Percentiles rank a stretch among this genome's conserved stretches.
Conservation (phyloP, 2,888 invertebrate genomes). For the Chymomyza fuscimana region DNA sequence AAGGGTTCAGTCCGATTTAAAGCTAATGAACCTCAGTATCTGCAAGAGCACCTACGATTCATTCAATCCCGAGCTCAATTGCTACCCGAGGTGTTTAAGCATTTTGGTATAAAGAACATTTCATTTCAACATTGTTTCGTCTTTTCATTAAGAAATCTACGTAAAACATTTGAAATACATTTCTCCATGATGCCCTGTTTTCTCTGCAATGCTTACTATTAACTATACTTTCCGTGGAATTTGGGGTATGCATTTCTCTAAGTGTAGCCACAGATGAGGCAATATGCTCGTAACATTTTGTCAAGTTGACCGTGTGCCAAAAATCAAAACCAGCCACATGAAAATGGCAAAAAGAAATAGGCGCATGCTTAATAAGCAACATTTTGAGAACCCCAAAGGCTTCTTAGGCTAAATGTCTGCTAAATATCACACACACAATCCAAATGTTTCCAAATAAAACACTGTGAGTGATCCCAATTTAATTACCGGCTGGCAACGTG, state of each 20-base stretch:
- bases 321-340: conserved; percentile 26
- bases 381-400: neutral
- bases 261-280: conserved; percentile 24
- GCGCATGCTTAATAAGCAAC: conserved; percentile 8
- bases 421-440: neutral
- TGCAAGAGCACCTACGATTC: too few relatives aligned
- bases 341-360: conserved; percentile 41
- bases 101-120: too few relatives aligned
- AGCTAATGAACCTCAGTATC: too few relatives aligned
- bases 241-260: neutral
- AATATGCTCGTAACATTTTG: conserved; percentile 39
- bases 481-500: conserved; percentile 12
- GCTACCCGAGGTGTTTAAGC: too few relatives aligned
- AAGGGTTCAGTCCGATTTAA: too few relatives aligned
- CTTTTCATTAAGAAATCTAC: too few relatives aligned
- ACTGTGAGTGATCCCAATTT: conserved; percentile 44
- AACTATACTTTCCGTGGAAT: too few relatives aligned
- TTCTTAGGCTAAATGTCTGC: neutral
- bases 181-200: too few relatives aligned
- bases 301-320: conserved; percentile 61
- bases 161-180: too few relatives aligned
- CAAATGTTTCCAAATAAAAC: neutral
- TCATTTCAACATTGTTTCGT: too few relatives aligned
- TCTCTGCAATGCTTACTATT: too few relatives aligned
- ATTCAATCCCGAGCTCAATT: too few relatives aligned